Evolutionary conservation across 2,888 invertebrate genomes (phyloP), one percentile per base, ranked within the genome.

Genomic region (Microchrysa polita): DNA sequence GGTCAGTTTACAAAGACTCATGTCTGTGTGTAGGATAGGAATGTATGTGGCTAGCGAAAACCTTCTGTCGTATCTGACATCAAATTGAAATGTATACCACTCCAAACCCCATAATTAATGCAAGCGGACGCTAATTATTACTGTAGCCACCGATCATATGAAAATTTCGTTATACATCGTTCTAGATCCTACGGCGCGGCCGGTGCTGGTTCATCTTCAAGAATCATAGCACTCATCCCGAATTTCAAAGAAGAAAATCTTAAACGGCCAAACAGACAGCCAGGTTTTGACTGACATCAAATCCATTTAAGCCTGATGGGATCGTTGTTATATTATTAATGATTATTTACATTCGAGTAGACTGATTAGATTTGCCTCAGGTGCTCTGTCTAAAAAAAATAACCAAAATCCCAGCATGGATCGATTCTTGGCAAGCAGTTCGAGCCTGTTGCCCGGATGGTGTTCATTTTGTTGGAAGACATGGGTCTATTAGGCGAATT

Each of bases 331-430:
- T 34, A 34, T 69, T 55, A 69, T 69, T 69, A 69, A 69, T 69
- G 69, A 69, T 69, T 69, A 69, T 69, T 55, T 55, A 57, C 69
- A 69, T 69, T 57, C 69, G 42, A 69, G 40, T n/a, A 57, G 69
- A 55, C 69, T 69, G 69, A 69, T 69, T 69, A 69, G 69, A 57
- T 69, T 12, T 57, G 57, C 69, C 69, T 69, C 5, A 57, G 69
- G 69, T 52, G 16, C 22, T 69, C 69, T 65, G 9, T 40, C 69
- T 34, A 34, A 34, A 34, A 34, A 34, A n/a, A n/a, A n/a, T n/a
- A n/a, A n/a, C n/a, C n/a, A n/a, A n/a, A n/a, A 2, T 2, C 27
- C 27, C 27, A 34, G 27, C 27, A 34, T 34, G 27, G 27, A 34
- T 34, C 27, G 7, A 7, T 34, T 34, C 27, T 7, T 34, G 7